Base-by-base conservation (phyloP, 2,113 vertebrate species). In the Brachirus orientalis region DNA sequence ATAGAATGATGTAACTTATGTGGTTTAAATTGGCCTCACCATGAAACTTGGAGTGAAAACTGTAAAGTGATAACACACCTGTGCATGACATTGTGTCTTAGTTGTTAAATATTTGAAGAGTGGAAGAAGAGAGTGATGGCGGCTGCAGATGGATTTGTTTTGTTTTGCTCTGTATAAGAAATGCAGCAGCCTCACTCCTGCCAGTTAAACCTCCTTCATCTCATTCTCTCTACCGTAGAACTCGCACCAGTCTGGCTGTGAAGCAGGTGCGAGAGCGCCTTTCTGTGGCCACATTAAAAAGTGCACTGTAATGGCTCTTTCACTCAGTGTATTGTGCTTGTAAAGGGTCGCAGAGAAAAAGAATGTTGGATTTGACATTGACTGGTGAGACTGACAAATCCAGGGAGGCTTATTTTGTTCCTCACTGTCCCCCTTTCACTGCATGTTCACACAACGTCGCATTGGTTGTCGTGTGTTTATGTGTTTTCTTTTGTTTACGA, bases 251-350 rank as follows among this genome's bases (percentile, higher is more conserved):
- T 54, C 10, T 10, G 36, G 41, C 61, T 58, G 33, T 33, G 20
- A 63, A 22, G 20, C 61, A 77, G 57, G 73, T 63, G 57, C 69
- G 41, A 16, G 41, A 82, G 75, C 18, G 63, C 77, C 69, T 66
- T 61, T 41, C 33, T 46, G 65, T 82, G 87, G 80, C 48, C 18
- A 14, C 1, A 47, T 8, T 1, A 6, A 38, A 64, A 20, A 75
- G 18, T 63, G 47, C 54, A 58, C 18, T 0, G 1, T 3, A 1
- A 10, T 7, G 14, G 1, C 16, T 11, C 1, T 9, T 6, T 41
- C 37, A 18, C 20, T 22, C 17, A 45, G 9, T 67, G 64, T 9
- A 3, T 13, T 19, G n/a, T 16, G 45, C 46, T 40, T 52, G 2
- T 36, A 28, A 57, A 53, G 17, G 36, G 38, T 59, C 11, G n/a